phyloP scores from a whole-genome alignment of 2,888 invertebrate genomes.

The Heliconius hortense region DNA sequence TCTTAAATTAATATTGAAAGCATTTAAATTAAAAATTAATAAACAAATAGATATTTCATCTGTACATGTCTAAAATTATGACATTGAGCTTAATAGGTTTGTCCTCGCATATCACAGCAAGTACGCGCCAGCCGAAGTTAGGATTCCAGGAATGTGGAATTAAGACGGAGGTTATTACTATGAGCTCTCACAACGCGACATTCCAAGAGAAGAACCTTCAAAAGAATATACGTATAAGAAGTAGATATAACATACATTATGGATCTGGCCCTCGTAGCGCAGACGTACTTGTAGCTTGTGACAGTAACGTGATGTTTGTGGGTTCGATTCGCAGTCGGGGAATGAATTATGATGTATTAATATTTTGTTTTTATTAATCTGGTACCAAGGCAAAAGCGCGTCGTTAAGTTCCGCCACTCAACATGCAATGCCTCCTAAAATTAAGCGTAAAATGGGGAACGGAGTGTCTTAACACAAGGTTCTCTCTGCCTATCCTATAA shows the following conservation, averaged over 20 bases:
- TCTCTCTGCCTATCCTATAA: too few relatives aligned
- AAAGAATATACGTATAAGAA: neutral
- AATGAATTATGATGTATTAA: too few relatives aligned
- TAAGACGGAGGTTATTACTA: slow-evolving; percentile 39
- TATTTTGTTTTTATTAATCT: too few relatives aligned
- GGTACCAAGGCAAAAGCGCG: too few relatives aligned
- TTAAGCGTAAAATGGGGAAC: too few relatives aligned
- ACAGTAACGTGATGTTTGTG: too few relatives aligned
- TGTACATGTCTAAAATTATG: slow-evolving; percentile 1
- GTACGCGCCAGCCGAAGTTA: slow-evolving; percentile 26
- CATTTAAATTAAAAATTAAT: neutral
- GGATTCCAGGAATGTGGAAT: slow-evolving; percentile 36
- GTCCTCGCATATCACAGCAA: slow-evolving; percentile 22
- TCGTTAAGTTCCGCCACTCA: too few relatives aligned
- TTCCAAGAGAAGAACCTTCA: slow-evolving; percentile 31
- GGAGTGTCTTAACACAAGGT: too few relatives aligned
- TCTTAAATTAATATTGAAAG: neutral
- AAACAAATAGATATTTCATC: neutral
- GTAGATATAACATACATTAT: neutral
- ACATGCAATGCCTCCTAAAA: too few relatives aligned
- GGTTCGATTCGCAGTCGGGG: too few relatives aligned
- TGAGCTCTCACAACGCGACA: slow-evolving; percentile 33
- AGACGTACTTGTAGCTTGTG: too few relatives aligned
- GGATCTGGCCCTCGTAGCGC: neutral
- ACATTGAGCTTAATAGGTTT: slow-evolving; percentile 28